Percentiles rank a stretch among this genome's conserved stretches.
These are phyloP conservation scores for Pegoplata infirma DNA, from an alignment of 2,888 invertebrate species.

Conservation along the genomic window DNA sequence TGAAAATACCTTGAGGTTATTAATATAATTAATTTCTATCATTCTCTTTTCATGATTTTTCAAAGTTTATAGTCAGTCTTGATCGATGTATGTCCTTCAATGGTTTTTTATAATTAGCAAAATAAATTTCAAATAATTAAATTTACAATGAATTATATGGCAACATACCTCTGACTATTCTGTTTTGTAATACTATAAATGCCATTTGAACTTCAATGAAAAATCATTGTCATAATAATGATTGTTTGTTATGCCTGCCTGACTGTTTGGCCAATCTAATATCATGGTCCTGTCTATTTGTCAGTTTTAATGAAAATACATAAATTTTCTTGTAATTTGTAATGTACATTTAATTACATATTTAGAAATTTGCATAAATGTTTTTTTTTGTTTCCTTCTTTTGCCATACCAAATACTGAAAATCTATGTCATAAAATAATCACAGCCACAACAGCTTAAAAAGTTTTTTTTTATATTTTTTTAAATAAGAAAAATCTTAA, in stretches of 20 bases:
- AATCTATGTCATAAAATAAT: conserved; percentile 8
- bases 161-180: no score
- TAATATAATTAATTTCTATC: no score
- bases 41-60: no score
- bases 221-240: conserved; percentile 20
- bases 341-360: conserved; percentile 51
- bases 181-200: neutral
- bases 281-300: neutral
- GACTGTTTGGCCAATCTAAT: no score
- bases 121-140: neutral
- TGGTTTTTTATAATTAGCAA: neutral
- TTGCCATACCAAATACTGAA: neutral
- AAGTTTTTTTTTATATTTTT: neutral
- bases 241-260: conserved; percentile 30
- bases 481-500: conserved; percentile 1
- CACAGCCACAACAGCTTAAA: conserved; percentile 5
- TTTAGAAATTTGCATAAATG: conserved; percentile 47
- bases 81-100: no score
- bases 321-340: conserved; percentile 38
- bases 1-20: no score
- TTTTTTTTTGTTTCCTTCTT: neutral
- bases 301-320: conserved; percentile 10
- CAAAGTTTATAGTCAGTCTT: no score
- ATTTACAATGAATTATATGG: no score
- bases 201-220: neutral